Evolutionary conservation across 2,113 vertebrate species (phyloP).

Genomic region (Cyphomyrus discorhynchus): DNA sequence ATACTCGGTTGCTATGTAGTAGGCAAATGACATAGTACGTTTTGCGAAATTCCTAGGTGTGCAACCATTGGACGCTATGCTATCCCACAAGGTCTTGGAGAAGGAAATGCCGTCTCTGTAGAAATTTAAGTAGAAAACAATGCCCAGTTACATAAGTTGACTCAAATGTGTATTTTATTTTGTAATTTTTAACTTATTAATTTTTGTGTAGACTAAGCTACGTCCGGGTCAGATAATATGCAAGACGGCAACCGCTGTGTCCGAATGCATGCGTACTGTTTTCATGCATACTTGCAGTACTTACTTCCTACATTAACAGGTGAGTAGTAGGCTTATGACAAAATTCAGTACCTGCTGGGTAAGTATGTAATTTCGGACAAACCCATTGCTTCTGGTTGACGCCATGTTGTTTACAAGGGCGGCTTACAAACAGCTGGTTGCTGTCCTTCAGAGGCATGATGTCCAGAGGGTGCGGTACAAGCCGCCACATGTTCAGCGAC

Average conservation of each 20-base stretch:
- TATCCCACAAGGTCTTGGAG: neutral
- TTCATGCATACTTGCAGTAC: neutral
- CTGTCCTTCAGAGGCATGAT: slow-evolving; percentile 53
- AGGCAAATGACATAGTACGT: neutral
- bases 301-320: neutral
- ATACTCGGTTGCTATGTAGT: neutral
- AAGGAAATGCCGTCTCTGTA: neutral
- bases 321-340: neutral
- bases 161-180: neutral
- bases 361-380: neutral
- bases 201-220: neutral
- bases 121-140: neutral
- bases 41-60: neutral
- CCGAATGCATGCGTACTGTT: neutral
- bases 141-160: neutral
- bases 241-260: neutral
- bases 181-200: neutral
- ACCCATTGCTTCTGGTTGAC: neutral
- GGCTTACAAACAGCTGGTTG: neutral
- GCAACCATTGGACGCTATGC: neutral
- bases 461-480: slow-evolving; percentile 25
- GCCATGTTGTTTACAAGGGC: neutral
- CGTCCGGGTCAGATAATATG: neutral
- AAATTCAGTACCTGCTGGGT: neutral
- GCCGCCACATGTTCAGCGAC: slow-evolving; percentile 33